Conservation (phyloP, 2,888 invertebrate species). For the Eupithecia pulchellata region DNA sequence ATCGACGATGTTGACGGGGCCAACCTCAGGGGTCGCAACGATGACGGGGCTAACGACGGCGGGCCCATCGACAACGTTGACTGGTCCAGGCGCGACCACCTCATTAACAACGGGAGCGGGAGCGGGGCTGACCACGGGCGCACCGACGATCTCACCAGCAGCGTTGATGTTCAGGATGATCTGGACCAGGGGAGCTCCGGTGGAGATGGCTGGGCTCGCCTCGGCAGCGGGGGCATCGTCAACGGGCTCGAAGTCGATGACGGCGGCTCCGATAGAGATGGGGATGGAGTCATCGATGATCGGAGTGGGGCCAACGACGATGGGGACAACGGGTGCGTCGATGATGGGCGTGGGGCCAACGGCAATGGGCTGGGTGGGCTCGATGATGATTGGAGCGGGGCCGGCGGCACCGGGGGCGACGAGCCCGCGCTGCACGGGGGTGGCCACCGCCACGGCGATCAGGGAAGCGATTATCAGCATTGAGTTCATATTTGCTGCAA, state of each 20-base stretch:
- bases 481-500: constrained; percentile 54
- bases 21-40: constrained; percentile 27
- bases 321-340: constrained; percentile 23
- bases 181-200: constrained; percentile 51
- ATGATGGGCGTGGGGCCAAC: constrained; percentile 36
- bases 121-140: constrained; percentile 39
- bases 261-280: constrained; percentile 39
- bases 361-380: constrained; percentile 36
- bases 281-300: constrained; percentile 30
- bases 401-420: constrained; percentile 43
- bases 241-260: constrained; percentile 40
- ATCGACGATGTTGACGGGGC: constrained; percentile 29
- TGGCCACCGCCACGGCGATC: constrained; percentile 55
- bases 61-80: constrained; percentile 27
- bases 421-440: constrained; percentile 47
- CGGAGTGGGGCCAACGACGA: constrained; percentile 40
- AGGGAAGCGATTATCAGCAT: constrained; percentile 55
- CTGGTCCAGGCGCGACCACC: constrained; percentile 33
- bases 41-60: constrained; percentile 29
- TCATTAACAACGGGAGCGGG: constrained; percentile 4
- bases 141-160: background rate
- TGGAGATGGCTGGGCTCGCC: background rate
- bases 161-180: constrained; percentile 59
- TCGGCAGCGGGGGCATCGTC: constrained; percentile 32
- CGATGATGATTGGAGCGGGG: constrained; percentile 22